phyloP scores from a whole-genome alignment of 2,888 invertebrate genomes.

The Andrena minutula region DNA sequence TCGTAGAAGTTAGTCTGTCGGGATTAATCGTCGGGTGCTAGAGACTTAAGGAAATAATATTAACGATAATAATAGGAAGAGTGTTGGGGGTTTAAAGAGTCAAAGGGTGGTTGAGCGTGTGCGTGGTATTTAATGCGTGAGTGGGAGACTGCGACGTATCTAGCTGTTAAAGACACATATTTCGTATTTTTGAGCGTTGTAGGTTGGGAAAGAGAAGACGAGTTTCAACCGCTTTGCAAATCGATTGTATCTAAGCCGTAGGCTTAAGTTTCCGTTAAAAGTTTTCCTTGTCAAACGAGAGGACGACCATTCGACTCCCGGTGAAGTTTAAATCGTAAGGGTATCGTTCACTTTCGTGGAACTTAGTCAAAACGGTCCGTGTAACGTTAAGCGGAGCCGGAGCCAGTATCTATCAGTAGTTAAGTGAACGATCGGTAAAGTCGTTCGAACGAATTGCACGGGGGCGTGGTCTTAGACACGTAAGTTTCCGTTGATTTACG shows the following conservation, averaged over 20 bases:
- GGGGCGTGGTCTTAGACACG: conserved; percentile 40
- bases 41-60: conserved; percentile 15
- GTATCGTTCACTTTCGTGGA: background rate
- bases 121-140: conserved; percentile 25
- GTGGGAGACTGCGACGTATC: conserved; percentile 16
- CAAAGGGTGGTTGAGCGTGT: background rate
- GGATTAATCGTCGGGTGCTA: conserved; percentile 46
- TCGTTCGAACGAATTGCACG: background rate
- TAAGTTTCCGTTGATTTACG: conserved; percentile 77
- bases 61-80: conserved; percentile 17
- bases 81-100: conserved; percentile 46
- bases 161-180: conserved; percentile 36
- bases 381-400: conserved; percentile 9
- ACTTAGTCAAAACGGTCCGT: background rate
- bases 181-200: conserved; percentile 19
- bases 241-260: conserved; percentile 21
- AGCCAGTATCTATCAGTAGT: conserved; percentile 10
- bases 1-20: conserved; percentile 58
- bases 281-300: conserved; percentile 19
- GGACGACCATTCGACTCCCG: background rate
- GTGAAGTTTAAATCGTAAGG: background rate
- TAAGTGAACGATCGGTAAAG: background rate
- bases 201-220: background rate
- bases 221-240: conserved; percentile 15
- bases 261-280: conserved; percentile 52